These are phyloP conservation scores for Leucophenga varia DNA, from an alignment of 1,140 invertebrate species.

Conservation along the genomic window DNA sequence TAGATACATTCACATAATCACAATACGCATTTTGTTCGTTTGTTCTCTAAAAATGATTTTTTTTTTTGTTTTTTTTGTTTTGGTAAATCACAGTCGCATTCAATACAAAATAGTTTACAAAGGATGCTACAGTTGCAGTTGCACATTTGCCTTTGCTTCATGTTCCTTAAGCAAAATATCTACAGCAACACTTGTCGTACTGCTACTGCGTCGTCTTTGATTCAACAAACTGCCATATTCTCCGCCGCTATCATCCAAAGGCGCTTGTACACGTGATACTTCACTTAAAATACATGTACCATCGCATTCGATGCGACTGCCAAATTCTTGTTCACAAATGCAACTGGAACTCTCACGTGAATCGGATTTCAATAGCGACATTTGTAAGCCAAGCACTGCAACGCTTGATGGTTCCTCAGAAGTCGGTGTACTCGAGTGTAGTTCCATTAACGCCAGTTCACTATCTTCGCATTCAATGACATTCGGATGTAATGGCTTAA, in stretches of 20 bases:
- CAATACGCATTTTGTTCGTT: too few species aligned
- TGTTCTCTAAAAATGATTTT: too few species aligned
- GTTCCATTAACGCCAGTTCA: conserved; percentile 40
- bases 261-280: conserved; percentile 37
- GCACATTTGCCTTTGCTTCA: too few species aligned
- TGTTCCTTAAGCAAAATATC: too few species aligned
- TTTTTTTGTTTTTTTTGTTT: too few species aligned
- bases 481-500: conserved; percentile 45
- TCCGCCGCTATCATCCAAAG: background rate
- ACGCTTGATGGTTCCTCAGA: conserved; percentile 32
- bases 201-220: too few species aligned
- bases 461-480: conserved; percentile 42
- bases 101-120: too few species aligned
- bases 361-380: conserved; percentile 26
- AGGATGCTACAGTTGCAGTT: too few species aligned
- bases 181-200: too few species aligned
- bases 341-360: conserved; percentile 31
- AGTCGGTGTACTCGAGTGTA: conserved; percentile 31
- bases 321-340: conserved; percentile 46
- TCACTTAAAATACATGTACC: conserved; percentile 46
- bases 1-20: too few species aligned
- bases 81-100: too few species aligned
- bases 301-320: conserved; percentile 42
- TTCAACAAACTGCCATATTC: too few species aligned
- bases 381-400: conserved; percentile 19